Evolutionary conservation across 1,140 invertebrate genomes (phyloP).

Genomic region (Diorhabda carinulata): DNA sequence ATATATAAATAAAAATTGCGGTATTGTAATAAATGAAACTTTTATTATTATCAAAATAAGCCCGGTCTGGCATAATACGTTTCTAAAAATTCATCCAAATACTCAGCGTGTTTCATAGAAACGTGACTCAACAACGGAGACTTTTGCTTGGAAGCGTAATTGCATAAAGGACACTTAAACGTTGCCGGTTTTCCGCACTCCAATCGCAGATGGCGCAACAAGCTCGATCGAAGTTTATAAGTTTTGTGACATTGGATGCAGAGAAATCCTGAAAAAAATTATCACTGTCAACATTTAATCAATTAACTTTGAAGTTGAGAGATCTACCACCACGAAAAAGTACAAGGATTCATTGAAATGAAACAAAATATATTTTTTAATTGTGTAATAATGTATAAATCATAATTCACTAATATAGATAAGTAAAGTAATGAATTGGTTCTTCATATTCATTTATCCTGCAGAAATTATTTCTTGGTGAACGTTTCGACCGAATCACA

Average conservation of each 20-base stretch:
- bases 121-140: constrained; percentile 48
- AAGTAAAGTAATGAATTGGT: too few relatives aligned
- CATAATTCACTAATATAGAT: too few relatives aligned
- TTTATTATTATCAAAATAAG: background rate
- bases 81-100: constrained; percentile 9
- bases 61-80: background rate
- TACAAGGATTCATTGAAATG: too few relatives aligned
- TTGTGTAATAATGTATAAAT: too few relatives aligned
- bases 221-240: constrained; percentile 29
- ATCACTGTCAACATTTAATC: background rate
- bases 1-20: too few relatives aligned
- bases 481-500: too few relatives aligned
- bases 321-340: too few relatives aligned
- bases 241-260: constrained; percentile 22
- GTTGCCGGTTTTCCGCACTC: constrained; percentile 49
- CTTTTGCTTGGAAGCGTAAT: constrained; percentile 52
- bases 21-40: too few relatives aligned
- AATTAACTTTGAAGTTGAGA: too few relatives aligned
- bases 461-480: too few relatives aligned
- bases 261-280: constrained; percentile 8
- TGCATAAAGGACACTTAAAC: constrained; percentile 48
- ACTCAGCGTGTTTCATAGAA: constrained; percentile 13
- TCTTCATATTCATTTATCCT: too few relatives aligned
- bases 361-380: too few relatives aligned
- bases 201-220: constrained; percentile 48